These are phyloP conservation scores for Erythrolamprus reginae DNA, from an alignment of 2,113 vertebrate species.

Conservation along the genomic window DNA sequence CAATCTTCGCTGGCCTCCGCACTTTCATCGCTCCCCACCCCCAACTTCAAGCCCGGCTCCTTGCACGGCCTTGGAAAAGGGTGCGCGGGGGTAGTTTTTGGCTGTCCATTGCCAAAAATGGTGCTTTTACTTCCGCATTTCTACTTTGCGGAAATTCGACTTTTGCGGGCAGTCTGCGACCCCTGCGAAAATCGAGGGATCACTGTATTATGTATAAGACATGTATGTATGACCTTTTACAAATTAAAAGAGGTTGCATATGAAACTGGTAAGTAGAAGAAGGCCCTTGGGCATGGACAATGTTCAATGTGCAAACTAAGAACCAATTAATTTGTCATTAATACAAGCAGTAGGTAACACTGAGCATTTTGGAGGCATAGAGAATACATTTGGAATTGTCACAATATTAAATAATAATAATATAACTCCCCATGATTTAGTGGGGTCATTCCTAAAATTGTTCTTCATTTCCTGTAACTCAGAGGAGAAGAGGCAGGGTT, in stretches of 20 bases:
- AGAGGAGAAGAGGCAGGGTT: not conserved
- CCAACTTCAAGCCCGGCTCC: too few relatives aligned
- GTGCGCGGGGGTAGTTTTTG: too few relatives aligned
- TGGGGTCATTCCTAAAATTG: not conserved
- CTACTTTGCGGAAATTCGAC: too few relatives aligned
- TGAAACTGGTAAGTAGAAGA: not conserved
- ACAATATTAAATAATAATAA: not conserved
- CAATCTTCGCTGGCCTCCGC: too few relatives aligned
- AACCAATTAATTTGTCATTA: not conserved
- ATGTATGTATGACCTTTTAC: too few relatives aligned
- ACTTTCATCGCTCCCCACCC: too few relatives aligned
- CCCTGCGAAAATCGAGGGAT: too few relatives aligned
- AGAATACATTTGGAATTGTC: not conserved
- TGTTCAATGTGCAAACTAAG: not conserved
- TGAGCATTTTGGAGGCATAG: not conserved
- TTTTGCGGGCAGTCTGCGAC: too few relatives aligned
- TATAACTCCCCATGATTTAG: not conserved
- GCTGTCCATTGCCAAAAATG: too few relatives aligned
- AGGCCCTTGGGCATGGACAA: not conserved
- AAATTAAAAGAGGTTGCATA: not conserved
- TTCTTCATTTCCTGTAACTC: not conserved
- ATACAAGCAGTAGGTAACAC: not conserved
- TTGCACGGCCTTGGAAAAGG: too few relatives aligned
- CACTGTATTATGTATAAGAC: too few relatives aligned
- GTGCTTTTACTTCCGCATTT: too few relatives aligned